Conservation (phyloP, 2,113 vertebrate species). For the Phalacrocorax pelagicus region DNA sequence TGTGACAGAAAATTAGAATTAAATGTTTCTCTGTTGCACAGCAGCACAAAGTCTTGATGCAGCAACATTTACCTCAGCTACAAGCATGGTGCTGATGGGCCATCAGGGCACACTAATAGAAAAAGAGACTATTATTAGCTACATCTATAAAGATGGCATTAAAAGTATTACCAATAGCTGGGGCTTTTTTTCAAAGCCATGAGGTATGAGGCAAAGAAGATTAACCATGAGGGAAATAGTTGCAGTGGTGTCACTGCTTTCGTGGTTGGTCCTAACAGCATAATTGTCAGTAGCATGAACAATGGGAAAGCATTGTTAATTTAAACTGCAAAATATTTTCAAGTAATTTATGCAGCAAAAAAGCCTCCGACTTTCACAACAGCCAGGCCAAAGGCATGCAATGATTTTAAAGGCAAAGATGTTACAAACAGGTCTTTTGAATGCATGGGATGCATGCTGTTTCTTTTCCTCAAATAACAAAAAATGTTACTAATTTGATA, state of each 20-base stretch:
- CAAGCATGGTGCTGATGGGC: background rate
- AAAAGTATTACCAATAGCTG: background rate
- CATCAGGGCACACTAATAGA: background rate
- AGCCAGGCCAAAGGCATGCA: background rate
- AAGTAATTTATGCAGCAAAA: conserved; percentile 35
- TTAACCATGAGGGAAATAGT: background rate
- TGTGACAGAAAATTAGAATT: background rate
- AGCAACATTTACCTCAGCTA: background rate
- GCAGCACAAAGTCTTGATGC: background rate
- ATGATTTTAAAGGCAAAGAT: conserved; percentile 20
- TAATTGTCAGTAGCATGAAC: background rate
- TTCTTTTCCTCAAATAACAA: conserved; percentile 4
- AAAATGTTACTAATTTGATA: conserved; percentile 53
- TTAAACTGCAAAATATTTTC: conserved; percentile 23
- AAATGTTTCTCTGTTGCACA: background rate
- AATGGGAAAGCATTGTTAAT: background rate
- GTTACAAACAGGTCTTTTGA: background rate
- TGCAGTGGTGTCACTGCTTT: background rate
- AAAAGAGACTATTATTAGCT: background rate
- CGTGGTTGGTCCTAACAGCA: background rate
- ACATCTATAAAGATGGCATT: background rate
- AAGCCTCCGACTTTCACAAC: background rate
- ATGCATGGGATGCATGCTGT: background rate
- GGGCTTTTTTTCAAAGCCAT: background rate
- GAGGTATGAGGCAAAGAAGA: background rate